Conservation (phyloP, 92 coral and sea anemone species). For the Umimayanthus chanpuru region DNA sequence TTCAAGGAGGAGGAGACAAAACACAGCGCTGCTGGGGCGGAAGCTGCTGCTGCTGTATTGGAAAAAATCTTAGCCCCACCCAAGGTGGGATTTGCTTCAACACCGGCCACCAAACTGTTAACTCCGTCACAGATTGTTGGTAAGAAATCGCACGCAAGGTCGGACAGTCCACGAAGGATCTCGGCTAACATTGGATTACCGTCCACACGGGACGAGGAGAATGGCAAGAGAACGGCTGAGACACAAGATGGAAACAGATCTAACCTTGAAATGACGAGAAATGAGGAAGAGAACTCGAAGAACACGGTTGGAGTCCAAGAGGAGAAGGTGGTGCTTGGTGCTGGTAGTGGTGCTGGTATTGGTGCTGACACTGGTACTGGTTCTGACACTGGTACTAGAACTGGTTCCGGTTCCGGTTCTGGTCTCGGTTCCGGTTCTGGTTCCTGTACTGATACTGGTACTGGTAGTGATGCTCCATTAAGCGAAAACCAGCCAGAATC, state of each 20-base stretch:
- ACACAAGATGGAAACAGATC: neutral
- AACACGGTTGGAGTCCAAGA: neutral
- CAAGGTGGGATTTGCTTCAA: constrained; percentile 49
- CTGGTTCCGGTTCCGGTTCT: too few species aligned
- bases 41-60: constrained; percentile 44
- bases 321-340: neutral
- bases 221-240: neutral
- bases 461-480: neutral
- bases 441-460: too few species aligned
- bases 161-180: constrained; percentile 42
- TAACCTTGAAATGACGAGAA: neutral
- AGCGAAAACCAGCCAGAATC: neutral
- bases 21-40: neutral
- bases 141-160: constrained; percentile 28
- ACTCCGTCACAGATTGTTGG: constrained; percentile 33
- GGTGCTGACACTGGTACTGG: too few species aligned
- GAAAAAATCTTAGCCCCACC: constrained; percentile 60
- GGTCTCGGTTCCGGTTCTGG: too few species aligned
- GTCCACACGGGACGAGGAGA: neutral
- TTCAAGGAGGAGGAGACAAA: constrained; percentile 31
- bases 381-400: too few species aligned
- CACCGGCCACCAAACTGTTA: constrained; percentile 35
- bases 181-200: constrained; percentile 34
- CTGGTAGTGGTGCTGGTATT: neutral
- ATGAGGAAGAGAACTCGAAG: neutral